A percentile compares a stretch with the other conserved stretches of the same genome.
Evolutionary conservation across 2,113 vertebrate genomes (phyloP).

Genomic region (Muntiacus muntjak): DNA sequence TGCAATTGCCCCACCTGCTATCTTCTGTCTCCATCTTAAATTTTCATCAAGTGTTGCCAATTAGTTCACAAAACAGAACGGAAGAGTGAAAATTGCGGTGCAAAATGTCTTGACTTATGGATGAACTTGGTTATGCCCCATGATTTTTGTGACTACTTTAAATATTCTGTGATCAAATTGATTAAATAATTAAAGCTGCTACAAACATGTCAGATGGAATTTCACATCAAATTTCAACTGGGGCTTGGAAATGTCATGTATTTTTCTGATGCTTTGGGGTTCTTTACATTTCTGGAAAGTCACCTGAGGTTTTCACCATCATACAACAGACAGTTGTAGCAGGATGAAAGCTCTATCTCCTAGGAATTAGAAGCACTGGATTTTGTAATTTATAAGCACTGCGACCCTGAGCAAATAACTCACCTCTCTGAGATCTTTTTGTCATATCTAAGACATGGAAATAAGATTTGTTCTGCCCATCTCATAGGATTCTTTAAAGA

Average conservation of each 20-base stretch:
- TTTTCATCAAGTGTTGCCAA: conserved; percentile 75
- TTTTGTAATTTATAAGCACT: conserved; percentile 48
- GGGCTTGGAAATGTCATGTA: conserved; percentile 49
- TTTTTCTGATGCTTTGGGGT: conserved; percentile 8
- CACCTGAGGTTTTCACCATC: background rate
- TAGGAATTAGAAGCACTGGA: background rate
- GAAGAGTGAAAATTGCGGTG: conserved; percentile 75
- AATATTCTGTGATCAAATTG: conserved; percentile 80
- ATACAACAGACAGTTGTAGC: background rate
- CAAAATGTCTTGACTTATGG: conserved; percentile 76
- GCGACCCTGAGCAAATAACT: conserved; percentile 25
- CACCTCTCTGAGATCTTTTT: conserved; percentile 24
- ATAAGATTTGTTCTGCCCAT: conserved; percentile 41
- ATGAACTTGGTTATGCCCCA: conserved; percentile 71
- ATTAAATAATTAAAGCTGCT: conserved; percentile 82
- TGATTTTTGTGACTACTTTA: conserved; percentile 75
- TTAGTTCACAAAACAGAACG: conserved; percentile 77
- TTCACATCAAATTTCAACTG: conserved; percentile 76
- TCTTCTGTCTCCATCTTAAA: conserved; percentile 71
- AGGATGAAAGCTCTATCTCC: conserved; percentile 4
- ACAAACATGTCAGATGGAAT: conserved; percentile 78
- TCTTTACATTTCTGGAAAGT: conserved; percentile 34
- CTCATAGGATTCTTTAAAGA: conserved; percentile 56
- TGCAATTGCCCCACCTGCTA: conserved; percentile 76
- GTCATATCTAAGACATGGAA: conserved; percentile 56